These are phyloP conservation scores for Hemistola chrysoprasaria DNA, from an alignment of 2,888 invertebrate genomes.

Conservation along the genomic window DNA sequence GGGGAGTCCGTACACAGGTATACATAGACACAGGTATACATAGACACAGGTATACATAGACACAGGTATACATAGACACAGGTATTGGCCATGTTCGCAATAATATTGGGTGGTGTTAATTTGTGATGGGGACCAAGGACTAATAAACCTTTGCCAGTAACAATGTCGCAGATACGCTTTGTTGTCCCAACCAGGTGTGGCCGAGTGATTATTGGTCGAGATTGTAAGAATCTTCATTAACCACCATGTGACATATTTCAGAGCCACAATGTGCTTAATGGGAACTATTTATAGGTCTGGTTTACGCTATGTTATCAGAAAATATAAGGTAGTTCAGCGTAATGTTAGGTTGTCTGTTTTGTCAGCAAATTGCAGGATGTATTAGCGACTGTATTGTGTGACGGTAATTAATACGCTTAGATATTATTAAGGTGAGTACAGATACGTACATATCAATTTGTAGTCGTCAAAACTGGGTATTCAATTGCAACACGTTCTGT, in stretches of 20 bases:
- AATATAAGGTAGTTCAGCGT: slow-evolving; percentile 6
- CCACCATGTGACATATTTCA: slow-evolving; percentile 4
- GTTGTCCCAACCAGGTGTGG: slow-evolving; percentile 51
- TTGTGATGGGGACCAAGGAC: slow-evolving; percentile 51
- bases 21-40: slow-evolving; percentile 31
- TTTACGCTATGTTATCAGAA: slow-evolving; percentile 1
- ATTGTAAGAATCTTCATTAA: slow-evolving; percentile 47
- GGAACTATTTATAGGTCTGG: slow-evolving; percentile 2
- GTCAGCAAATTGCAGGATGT: slow-evolving; percentile 20
- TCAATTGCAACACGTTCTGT: too few species aligned
- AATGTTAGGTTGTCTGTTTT: slow-evolving; percentile 8
- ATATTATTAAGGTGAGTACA: too few species aligned
- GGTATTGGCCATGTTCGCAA: slow-evolving; percentile 46
- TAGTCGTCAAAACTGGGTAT: slow-evolving; percentile 2
- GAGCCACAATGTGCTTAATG: slow-evolving; percentile 2
- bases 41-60: slow-evolving; percentile 31
- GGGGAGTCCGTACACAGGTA: slow-evolving; percentile 38
- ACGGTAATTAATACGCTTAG: slow-evolving; percentile 2
- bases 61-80: slow-evolving; percentile 33
- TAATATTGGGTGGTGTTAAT: slow-evolving; percentile 61
- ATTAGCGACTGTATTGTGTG: slow-evolving; percentile 5
- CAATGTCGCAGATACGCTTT: slow-evolving; percentile 55
- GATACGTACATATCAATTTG: slow-evolving; percentile 2
- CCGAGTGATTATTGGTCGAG: slow-evolving; percentile 55
- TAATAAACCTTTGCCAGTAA: slow-evolving; percentile 54